Percentiles rank a stretch among this genome's conserved stretches.
Conservation (phyloP, 2,888 invertebrate genomes). For the Micropterix aruncella region DNA sequence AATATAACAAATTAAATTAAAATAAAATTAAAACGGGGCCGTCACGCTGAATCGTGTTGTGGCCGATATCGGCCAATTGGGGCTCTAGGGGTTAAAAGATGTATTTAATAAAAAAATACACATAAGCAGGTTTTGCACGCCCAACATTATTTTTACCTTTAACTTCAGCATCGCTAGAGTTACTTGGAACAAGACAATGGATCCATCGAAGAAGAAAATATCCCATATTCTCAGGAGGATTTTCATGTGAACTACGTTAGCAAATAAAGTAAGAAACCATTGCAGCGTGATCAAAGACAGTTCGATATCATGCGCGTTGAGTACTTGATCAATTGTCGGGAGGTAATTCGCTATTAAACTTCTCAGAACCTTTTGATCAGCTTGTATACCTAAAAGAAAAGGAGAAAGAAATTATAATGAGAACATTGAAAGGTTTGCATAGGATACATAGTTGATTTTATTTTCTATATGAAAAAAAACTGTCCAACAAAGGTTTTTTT, state of each 20-base stretch:
- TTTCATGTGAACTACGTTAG: constrained; percentile 93
- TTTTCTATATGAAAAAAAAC: too few species aligned
- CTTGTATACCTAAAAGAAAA: constrained; percentile 58
- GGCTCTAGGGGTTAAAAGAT: background rate
- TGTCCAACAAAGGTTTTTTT: too few species aligned
- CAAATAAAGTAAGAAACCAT: constrained; percentile 96
- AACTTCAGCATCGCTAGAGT: constrained; percentile 91
- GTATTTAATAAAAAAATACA: background rate
- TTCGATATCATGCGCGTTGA: constrained; percentile 90
- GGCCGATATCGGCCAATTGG: background rate
- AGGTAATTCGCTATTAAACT: constrained; percentile 82
- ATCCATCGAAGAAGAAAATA: constrained; percentile 91
- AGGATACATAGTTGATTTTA: too few species aligned
- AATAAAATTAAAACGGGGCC: too few species aligned
- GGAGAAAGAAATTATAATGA: too few species aligned
- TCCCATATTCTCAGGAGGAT: constrained; percentile 92
- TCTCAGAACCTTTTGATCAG: constrained; percentile 91
- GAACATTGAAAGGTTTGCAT: too few species aligned
- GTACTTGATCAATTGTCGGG: constrained; percentile 77
- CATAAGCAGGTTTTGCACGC: constrained; percentile 1
- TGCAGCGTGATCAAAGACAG: constrained; percentile 90
- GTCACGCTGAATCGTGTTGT: too few species aligned
- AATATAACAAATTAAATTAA: too few species aligned
- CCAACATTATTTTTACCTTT: constrained; percentile 41
- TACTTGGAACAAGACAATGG: constrained; percentile 84